These are phyloP conservation scores for Nineta flava DNA, from an alignment of 2,888 invertebrate species.

Conservation along the genomic window DNA sequence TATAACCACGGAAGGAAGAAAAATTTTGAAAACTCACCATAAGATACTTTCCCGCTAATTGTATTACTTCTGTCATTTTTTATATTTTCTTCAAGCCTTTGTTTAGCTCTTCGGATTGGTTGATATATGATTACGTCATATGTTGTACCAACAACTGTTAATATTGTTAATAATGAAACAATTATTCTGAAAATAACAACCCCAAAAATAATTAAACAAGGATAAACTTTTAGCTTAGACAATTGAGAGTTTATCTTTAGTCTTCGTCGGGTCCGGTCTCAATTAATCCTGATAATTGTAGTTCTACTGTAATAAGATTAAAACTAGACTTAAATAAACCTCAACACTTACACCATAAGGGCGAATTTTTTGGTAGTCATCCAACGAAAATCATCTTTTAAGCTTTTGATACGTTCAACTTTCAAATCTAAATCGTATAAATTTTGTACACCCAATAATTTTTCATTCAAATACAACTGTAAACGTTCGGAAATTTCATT, in stretches of 20 bases:
- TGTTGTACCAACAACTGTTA: slow-evolving; percentile 22
- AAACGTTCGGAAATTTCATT: slow-evolving; percentile 22
- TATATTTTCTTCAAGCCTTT: neutral
- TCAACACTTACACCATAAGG: slow-evolving; percentile 21
- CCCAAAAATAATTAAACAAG: no score
- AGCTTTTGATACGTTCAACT: slow-evolving; percentile 21
- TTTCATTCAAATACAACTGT: slow-evolving; percentile 19
- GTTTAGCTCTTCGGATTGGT: slow-evolving; percentile 9
- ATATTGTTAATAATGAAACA: slow-evolving; percentile 14
- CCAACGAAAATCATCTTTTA: slow-evolving; percentile 21
- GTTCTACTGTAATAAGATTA: no score
- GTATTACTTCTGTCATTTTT: no score
- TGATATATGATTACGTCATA: slow-evolving; percentile 21
- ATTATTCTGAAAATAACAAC: slow-evolving; percentile 14
- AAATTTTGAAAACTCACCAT: no score
- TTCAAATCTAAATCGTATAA: slow-evolving; percentile 23
- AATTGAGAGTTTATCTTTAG: no score
- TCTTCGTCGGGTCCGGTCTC: no score
- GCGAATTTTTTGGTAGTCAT: slow-evolving; percentile 21
- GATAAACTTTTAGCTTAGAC: no score
- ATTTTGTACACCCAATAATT: slow-evolving; percentile 21
- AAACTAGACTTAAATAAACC: no score
- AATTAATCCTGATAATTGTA: no score
- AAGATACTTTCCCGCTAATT: no score
- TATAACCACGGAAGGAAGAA: no score